phyloP scores from a whole-genome alignment of 2,888 invertebrate genomes.

The Caenorhabditis wallacei region DNA sequence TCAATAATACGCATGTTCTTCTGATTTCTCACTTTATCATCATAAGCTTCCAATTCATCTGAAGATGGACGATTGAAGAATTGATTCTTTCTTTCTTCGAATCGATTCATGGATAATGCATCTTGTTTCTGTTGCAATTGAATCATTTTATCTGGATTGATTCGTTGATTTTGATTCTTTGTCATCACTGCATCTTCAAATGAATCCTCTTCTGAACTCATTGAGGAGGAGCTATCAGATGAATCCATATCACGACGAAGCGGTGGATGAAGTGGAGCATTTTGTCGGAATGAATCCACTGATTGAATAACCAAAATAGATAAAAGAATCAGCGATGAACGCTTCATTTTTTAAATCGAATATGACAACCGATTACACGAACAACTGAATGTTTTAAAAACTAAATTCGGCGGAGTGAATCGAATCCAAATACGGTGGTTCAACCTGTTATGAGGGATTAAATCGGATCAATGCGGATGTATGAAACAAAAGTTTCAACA shows the following conservation, averaged over 20 bases:
- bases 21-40: conserved; percentile 37
- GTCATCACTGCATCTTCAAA: background rate
- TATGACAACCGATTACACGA: conserved; percentile 11
- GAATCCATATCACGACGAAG: conserved; percentile 2
- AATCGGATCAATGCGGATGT: conserved; percentile 59
- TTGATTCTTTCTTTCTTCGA: conserved; percentile 17
- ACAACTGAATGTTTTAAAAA: conserved; percentile 31
- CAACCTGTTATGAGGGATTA: conserved; percentile 51
- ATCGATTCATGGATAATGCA: background rate
- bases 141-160: conserved; percentile 29
- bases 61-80: conserved; percentile 59
- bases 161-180: conserved; percentile 7
- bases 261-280: conserved; percentile 37
- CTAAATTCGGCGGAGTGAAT: conserved; percentile 22
- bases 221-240: conserved; percentile 13
- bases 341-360: conserved; percentile 40
- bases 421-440: conserved; percentile 5
- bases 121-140: conserved; percentile 22
- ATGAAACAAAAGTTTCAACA: conserved; percentile 45
- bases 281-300: conserved; percentile 27
- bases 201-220: conserved; percentile 39
- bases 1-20: conserved; percentile 29
- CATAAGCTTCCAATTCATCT: conserved; percentile 51
- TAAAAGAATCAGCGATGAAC: conserved; percentile 37
- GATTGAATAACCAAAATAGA: conserved; percentile 30